Percentiles rank a stretch among this genome's conserved stretches.
These are phyloP conservation scores for Paramacrobiotus metropolitanus DNA, from an alignment of 1,140 invertebrate species.

Conservation along the genomic window DNA sequence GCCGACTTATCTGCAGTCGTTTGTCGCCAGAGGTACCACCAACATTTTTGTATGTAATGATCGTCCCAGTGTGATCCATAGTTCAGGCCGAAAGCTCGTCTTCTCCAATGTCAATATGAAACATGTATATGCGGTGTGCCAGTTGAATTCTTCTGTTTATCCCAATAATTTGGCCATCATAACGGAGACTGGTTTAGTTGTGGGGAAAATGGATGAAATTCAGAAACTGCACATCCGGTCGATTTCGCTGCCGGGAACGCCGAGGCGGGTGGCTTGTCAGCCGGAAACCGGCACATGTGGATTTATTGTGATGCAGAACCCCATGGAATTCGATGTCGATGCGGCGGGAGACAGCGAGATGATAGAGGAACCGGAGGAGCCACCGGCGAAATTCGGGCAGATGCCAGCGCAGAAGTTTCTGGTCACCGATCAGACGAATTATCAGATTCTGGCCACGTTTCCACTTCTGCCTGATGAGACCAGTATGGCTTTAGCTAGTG, in stretches of 20 bases:
- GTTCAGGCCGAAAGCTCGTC: slow-evolving; percentile 91
- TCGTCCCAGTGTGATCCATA: slow-evolving; percentile 92
- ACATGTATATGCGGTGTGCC: slow-evolving; percentile 96
- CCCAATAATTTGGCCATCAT: slow-evolving; percentile 80
- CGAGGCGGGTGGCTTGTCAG: not conserved
- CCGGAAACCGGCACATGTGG: not conserved
- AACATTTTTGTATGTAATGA: slow-evolving; percentile 97
- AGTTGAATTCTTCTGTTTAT: slow-evolving; percentile 75
- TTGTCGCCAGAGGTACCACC: slow-evolving; percentile 27
- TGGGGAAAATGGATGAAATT: slow-evolving; percentile 96
- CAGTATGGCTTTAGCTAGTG: slow-evolving; percentile 10
- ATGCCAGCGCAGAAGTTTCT: not conserved
- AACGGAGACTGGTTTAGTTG: slow-evolving; percentile 72
- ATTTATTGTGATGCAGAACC: not conserved
- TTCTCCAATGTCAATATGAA: slow-evolving; percentile 98
- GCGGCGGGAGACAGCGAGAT: not conserved
- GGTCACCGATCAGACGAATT: slow-evolving; percentile 1
- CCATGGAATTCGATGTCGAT: not conserved
- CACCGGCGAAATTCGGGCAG: not conserved
- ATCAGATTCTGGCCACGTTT: not conserved
- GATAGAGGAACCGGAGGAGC: not conserved
- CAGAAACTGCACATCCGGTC: slow-evolving; percentile 72
- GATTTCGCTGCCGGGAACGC: not conserved
- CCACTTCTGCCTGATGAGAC: not conserved
- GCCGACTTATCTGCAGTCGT: slow-evolving; percentile 73